Conservation (phyloP, 1,140 invertebrate species). For the Cephus cinctus region DNA sequence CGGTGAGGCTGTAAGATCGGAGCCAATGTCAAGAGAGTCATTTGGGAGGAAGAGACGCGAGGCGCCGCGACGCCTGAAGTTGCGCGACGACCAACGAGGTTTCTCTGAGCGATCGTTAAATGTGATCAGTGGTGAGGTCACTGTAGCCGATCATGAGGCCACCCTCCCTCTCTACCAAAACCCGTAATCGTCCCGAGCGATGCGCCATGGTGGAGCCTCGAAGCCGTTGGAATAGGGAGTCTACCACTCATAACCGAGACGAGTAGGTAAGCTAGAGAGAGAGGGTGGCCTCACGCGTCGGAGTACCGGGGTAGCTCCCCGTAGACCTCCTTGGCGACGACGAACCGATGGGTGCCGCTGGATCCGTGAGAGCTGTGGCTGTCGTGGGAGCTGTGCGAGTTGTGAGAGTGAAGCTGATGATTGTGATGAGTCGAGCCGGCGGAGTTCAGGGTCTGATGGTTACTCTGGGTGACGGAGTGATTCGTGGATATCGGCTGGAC, state of each 20-base stretch:
- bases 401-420: slow-evolving; percentile 16
- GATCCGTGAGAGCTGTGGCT: slow-evolving; percentile 35
- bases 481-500: slow-evolving; percentile 17
- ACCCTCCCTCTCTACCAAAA: slow-evolving; percentile 10
- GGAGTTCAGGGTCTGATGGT: slow-evolving; percentile 13
- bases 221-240: slow-evolving; percentile 1
- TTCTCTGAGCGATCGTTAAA: too few relatives aligned
- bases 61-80: too few relatives aligned
- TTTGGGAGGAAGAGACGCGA: too few relatives aligned
- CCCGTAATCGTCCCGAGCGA: slow-evolving; percentile 13
- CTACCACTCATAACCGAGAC: not conserved
- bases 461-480: slow-evolving; percentile 3
- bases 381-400: slow-evolving; percentile 28
- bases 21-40: too few relatives aligned
- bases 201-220: slow-evolving; percentile 16
- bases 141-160: slow-evolving; percentile 8
- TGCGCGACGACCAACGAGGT: too few relatives aligned
- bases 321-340: slow-evolving; percentile 27
- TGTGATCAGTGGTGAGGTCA: too few relatives aligned
- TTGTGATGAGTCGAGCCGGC: slow-evolving; percentile 14
- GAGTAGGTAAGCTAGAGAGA: slow-evolving; percentile 12
- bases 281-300: slow-evolving; percentile 25
- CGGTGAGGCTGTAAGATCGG: too few relatives aligned
- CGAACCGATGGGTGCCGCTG: slow-evolving; percentile 28
- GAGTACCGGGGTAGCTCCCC: slow-evolving; percentile 26